A percentile compares a stretch with the other conserved stretches of the same genome.
Evolutionary conservation across 2,888 invertebrate species (phyloP).

Genomic region (Silvanus unidentatus): DNA sequence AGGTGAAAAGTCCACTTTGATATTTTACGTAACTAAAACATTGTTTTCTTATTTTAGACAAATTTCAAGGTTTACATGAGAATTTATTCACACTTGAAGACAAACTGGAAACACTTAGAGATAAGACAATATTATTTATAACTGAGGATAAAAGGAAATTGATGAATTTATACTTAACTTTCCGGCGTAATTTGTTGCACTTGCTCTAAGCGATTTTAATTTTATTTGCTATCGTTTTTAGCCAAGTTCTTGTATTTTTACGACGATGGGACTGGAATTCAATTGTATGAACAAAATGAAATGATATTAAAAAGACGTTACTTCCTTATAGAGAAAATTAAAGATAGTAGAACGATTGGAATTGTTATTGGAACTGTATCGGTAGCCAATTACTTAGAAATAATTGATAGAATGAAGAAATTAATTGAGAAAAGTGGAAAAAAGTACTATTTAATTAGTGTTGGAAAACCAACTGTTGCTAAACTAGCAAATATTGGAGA

Average conservation of each 20-base stretch:
- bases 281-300: slow-evolving; percentile 43
- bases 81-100: slow-evolving; percentile 15
- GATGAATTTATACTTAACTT: slow-evolving; percentile 47
- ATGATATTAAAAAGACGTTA: slow-evolving; percentile 72
- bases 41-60: slow-evolving; percentile 1
- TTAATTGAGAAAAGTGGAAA: slow-evolving; percentile 72
- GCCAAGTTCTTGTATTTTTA: slow-evolving; percentile 54
- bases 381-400: slow-evolving; percentile 69
- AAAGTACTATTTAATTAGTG: slow-evolving; percentile 84
- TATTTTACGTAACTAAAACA: too few relatives aligned
- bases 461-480: slow-evolving; percentile 90
- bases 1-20: too few relatives aligned
- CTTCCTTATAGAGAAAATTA: slow-evolving; percentile 83
- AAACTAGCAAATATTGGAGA: slow-evolving; percentile 94
- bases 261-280: slow-evolving; percentile 45
- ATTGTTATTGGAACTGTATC: slow-evolving; percentile 88
- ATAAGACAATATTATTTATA: slow-evolving; percentile 50
- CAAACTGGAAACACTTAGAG: slow-evolving; percentile 25
- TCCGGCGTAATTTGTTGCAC: slow-evolving; percentile 25
- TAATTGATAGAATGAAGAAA: slow-evolving; percentile 67
- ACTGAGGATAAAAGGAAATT: slow-evolving; percentile 50
- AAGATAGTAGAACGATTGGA: slow-evolving; percentile 81
- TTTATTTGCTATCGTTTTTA: slow-evolving; percentile 47
- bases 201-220: background rate
- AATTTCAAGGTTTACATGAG: too few relatives aligned